Evolutionary conservation across 2,797 vertebrate genomes (phyloP).

Genomic region (Otus scops): DNA sequence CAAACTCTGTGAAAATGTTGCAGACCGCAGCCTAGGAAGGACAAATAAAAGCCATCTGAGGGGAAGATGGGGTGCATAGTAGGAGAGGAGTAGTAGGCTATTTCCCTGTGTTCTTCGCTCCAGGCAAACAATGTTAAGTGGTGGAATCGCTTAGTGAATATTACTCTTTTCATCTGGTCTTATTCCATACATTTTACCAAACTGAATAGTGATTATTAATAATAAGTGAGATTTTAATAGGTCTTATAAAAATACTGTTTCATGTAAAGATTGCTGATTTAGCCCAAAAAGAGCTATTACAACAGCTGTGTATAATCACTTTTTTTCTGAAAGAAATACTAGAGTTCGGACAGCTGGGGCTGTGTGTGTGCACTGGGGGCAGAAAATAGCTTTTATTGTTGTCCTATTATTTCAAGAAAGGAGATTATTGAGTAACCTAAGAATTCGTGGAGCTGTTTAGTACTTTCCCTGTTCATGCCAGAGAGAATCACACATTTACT

Average conservation of each 20-base stretch:
- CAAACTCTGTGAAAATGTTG: background rate
- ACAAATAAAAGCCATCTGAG: background rate
- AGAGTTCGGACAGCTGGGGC: background rate
- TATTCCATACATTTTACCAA: background rate
- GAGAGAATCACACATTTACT: conserved; percentile 38
- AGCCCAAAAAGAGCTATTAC: background rate
- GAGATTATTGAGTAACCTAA: conserved; percentile 17
- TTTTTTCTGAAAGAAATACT: background rate
- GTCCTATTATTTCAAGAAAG: conserved; percentile 5
- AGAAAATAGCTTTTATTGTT: conserved; percentile 18
- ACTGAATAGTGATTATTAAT: background rate
- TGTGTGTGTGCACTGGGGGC: background rate
- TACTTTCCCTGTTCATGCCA: conserved; percentile 3
- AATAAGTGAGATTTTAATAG: background rate
- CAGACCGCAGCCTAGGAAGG: background rate
- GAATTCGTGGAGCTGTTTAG: conserved; percentile 36
- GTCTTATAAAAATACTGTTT: background rate
- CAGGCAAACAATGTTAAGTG: background rate
- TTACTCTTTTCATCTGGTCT: background rate
- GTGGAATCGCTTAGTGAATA: background rate
- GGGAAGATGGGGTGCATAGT: background rate
- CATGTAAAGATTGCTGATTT: background rate
- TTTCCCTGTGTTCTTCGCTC: background rate
- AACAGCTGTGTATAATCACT: background rate
- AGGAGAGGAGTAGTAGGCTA: background rate